phyloP scores from a whole-genome alignment of 2,113 vertebrate species.

The Callionymus lyra region DNA sequence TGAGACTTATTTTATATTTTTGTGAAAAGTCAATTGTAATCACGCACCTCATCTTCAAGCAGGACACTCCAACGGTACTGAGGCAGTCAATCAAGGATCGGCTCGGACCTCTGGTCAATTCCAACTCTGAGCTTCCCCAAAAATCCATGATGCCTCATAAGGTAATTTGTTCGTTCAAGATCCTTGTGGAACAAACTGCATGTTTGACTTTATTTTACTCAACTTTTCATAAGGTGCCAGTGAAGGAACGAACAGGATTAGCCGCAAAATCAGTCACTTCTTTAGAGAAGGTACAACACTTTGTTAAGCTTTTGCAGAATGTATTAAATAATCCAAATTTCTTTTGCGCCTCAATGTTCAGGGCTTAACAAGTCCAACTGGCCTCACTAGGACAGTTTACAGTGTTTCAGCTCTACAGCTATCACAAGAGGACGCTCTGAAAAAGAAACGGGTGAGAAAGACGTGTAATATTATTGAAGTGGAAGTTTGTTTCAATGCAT shows the following conservation, averaged over 20 bases:
- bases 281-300: conserved; percentile 76
- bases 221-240: conserved; percentile 78
- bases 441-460: conserved; percentile 87
- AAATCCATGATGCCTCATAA: conserved; percentile 70
- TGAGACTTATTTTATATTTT: conserved; percentile 8
- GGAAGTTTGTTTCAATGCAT: neutral
- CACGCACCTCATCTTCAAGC: conserved; percentile 51
- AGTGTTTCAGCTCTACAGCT: conserved; percentile 92
- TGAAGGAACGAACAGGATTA: conserved; percentile 88
- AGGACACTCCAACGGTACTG: conserved; percentile 65
- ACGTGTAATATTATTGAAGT: neutral
- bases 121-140: conserved; percentile 74
- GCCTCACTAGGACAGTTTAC: conserved; percentile 96
- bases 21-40: too few species aligned
- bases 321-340: neutral
- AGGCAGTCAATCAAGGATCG: conserved; percentile 95
- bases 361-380: conserved; percentile 90
- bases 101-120: conserved; percentile 78
- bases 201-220: too few species aligned
- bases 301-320: neutral
- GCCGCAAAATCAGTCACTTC: conserved; percentile 74
- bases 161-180: too few species aligned
- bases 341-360: conserved; percentile 26
- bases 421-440: conserved; percentile 80
- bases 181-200: too few species aligned